Conservation (phyloP, 23 tunicate species). For the Styela clava region DNA sequence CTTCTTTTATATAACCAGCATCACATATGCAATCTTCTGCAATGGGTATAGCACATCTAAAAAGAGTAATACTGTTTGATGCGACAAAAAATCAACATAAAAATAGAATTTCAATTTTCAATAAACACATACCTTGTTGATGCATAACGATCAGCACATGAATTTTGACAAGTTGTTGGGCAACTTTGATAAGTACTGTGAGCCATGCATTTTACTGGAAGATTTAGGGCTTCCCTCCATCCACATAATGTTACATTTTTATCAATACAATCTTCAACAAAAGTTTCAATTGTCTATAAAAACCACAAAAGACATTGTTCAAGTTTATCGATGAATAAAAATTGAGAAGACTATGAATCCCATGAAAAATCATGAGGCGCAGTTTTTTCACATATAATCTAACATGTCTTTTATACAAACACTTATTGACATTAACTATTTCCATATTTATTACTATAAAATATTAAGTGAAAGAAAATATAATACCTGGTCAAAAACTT, state of each 20-base stretch:
- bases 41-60: background rate
- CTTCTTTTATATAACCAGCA: conserved; percentile 12
- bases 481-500: conserved; percentile 40
- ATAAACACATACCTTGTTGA: conserved; percentile 40
- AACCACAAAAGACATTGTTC: background rate
- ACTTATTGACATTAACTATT: too few species aligned
- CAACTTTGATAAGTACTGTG: conserved; percentile 49
- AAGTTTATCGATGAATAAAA: too few species aligned
- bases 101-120: too few species aligned
- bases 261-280: conserved; percentile 27
- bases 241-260: conserved; percentile 36
- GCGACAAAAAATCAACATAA: too few species aligned
- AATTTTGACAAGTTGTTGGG: conserved; percentile 43
- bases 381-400: too few species aligned
- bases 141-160: conserved; percentile 45
- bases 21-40: background rate
- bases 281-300: conserved; percentile 34
- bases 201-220: conserved; percentile 20
- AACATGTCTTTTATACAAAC: too few species aligned
- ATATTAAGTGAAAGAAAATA: too few species aligned
- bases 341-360: too few species aligned
- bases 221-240: conserved; percentile 30
- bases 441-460: too few species aligned
- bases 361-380: too few species aligned
- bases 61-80: too few species aligned